Evolutionary conservation across 2,888 invertebrate genomes (phyloP).

Genomic region (Apamea anceps): DNA sequence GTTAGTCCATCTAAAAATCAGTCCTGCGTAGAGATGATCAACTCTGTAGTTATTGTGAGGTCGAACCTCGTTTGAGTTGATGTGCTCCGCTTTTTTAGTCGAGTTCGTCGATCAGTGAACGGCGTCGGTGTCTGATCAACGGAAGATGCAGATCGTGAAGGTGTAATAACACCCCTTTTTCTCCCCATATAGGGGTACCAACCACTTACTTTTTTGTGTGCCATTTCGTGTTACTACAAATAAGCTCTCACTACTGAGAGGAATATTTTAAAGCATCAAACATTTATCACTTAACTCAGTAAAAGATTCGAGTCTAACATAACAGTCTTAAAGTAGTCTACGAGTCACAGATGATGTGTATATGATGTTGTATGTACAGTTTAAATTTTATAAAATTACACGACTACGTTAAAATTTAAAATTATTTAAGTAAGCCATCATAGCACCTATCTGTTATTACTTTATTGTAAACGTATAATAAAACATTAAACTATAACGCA

Average conservation of each 20-base stretch:
- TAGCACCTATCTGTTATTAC: slow-evolving; percentile 84
- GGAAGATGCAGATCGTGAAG: slow-evolving; percentile 21
- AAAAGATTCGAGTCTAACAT: slow-evolving; percentile 64
- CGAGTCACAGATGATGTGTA: slow-evolving; percentile 68
- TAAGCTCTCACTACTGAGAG: slow-evolving; percentile 50
- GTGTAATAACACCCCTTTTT: slow-evolving; percentile 15
- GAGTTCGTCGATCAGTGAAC: background rate
- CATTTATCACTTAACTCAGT: slow-evolving; percentile 73
- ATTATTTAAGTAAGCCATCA: slow-evolving; percentile 84
- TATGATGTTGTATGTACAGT: slow-evolving; percentile 77
- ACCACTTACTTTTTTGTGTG: slow-evolving; percentile 37
- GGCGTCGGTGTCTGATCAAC: background rate
- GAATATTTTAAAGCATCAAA: slow-evolving; percentile 73
- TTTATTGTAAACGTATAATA: slow-evolving; percentile 65
- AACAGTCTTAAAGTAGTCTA: slow-evolving; percentile 74
- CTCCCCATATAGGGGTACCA: slow-evolving; percentile 6
- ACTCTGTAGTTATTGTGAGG: slow-evolving; percentile 17
- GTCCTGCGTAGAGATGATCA: slow-evolving; percentile 36
- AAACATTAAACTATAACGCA: slow-evolving; percentile 60
- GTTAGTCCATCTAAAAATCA: slow-evolving; percentile 39
- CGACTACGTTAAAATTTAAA: slow-evolving; percentile 66
- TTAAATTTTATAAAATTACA: slow-evolving; percentile 60
- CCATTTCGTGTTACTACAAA: slow-evolving; percentile 49
- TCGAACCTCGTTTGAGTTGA: slow-evolving; percentile 28
- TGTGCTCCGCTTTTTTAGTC: slow-evolving; percentile 4